A percentile compares a stretch with the other conserved stretches of the same genome.
phyloP scores from a whole-genome alignment of 2,797 vertebrate genomes.

The Sphenopsis melanotis region DNA sequence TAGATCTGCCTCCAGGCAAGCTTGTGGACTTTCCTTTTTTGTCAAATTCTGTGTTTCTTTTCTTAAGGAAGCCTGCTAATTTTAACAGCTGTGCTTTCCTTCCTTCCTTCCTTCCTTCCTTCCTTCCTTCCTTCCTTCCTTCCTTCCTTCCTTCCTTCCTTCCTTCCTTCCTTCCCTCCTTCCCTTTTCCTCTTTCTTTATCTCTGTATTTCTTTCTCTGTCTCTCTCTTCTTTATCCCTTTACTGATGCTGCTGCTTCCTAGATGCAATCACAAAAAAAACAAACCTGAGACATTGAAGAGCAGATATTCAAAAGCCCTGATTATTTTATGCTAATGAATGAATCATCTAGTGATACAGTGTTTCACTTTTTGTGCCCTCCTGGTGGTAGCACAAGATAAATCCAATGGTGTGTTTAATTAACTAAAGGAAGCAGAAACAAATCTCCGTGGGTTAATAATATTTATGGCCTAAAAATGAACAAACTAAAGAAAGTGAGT shows the following conservation, averaged over 20 bases:
- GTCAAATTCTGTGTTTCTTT: not conserved
- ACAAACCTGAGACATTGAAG: constrained; percentile 9
- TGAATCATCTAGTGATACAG: constrained; percentile 68
- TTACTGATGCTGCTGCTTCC: not conserved
- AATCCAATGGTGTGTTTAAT: constrained; percentile 77
- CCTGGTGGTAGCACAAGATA: constrained; percentile 75
- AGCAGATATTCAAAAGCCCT: constrained; percentile 29
- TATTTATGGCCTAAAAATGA: constrained; percentile 73
- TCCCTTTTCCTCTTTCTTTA: too few species aligned
- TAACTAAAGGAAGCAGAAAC: constrained; percentile 77
- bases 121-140: too few species aligned
- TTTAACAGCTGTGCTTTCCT: not conserved
- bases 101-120: too few species aligned
- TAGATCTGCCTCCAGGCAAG: constrained; percentile 1
- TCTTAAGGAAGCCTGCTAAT: not conserved
- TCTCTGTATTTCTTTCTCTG: not conserved
- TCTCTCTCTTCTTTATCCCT: not conserved
- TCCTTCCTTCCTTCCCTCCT: accelerated
- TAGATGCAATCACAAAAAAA: constrained; percentile 36
- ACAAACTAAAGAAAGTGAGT: constrained; percentile 66
- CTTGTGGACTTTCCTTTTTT: not conserved
- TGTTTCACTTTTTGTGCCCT: constrained; percentile 77
- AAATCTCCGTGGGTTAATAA: constrained; percentile 76
- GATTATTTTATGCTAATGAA: constrained; percentile 78
- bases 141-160: too few species aligned